Evolutionary conservation across 2,797 vertebrate species (phyloP).

Genomic region (Anguilla anguilla): DNA sequence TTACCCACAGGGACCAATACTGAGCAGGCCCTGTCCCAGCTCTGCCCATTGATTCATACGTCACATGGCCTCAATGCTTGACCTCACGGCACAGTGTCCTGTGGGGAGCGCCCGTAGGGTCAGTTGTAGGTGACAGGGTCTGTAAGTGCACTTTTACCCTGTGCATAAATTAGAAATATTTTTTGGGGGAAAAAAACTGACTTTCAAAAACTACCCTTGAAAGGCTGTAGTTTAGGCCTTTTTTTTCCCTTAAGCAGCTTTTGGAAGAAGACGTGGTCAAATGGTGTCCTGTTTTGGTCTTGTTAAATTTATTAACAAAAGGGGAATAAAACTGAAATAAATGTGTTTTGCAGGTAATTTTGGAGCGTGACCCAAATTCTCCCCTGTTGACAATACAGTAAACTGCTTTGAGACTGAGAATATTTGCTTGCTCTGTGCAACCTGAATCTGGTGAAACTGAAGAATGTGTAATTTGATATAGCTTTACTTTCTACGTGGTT

Average conservation of each 20-base stretch:
- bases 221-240: too few species aligned
- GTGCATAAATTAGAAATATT: neutral
- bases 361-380: neutral
- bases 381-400: neutral
- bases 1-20: neutral
- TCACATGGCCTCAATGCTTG: neutral
- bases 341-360: neutral
- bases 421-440: neutral
- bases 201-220: too few species aligned
- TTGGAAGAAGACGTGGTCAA: neutral
- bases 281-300: neutral
- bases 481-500: neutral
- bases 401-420: neutral
- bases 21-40: neutral
- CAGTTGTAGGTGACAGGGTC: neutral
- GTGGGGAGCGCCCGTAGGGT: neutral
- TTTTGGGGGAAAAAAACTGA: neutral
- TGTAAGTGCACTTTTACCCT: slow-evolving; percentile 6
- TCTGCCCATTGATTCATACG: neutral
- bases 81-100: neutral
- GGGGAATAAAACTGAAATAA: neutral
- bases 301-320: neutral
- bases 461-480: neutral
- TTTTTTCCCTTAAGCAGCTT: neutral
- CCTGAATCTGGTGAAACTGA: neutral